These are phyloP conservation scores for Pterostichus madidus DNA, from an alignment of 2,888 invertebrate species.

Conservation along the genomic window DNA sequence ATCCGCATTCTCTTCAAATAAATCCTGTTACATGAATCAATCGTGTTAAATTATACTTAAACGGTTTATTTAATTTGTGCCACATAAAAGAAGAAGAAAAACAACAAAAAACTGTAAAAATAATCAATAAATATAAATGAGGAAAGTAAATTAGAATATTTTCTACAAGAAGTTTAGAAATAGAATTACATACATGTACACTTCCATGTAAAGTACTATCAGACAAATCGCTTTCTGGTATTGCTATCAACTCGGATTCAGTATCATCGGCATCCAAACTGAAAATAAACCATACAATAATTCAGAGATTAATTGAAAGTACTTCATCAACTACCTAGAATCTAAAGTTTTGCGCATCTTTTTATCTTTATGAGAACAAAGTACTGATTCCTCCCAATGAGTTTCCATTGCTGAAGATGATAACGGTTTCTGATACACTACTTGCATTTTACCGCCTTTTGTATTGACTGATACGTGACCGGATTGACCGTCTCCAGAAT, in stretches of 20 bases:
- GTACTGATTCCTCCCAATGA: slow-evolving; percentile 85
- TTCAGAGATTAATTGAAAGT: slow-evolving; percentile 71
- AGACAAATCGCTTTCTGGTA: slow-evolving; percentile 93
- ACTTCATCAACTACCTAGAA: slow-evolving; percentile 71
- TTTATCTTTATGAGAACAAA: slow-evolving; percentile 70
- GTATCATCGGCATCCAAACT: slow-evolving; percentile 90
- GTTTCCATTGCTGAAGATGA: slow-evolving; percentile 80
- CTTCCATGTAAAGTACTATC: slow-evolving; percentile 91
- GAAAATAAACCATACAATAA: slow-evolving; percentile 31
- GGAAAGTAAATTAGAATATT: slow-evolving; percentile 10
- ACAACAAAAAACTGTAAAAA: slow-evolving; percentile 43
- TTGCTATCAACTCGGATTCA: slow-evolving; percentile 93
- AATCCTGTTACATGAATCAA: slow-evolving; percentile 61
- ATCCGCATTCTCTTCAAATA: slow-evolving; percentile 63
- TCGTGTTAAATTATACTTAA: slow-evolving; percentile 41
- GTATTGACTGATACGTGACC: slow-evolving; percentile 76
- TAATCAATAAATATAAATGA: slow-evolving; percentile 20
- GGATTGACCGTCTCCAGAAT: slow-evolving; percentile 80
- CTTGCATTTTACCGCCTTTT: slow-evolving; percentile 76
- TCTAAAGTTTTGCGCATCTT: slow-evolving; percentile 53
- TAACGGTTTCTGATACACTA: slow-evolving; percentile 75
- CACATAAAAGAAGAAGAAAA: slow-evolving; percentile 42
- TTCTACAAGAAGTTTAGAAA: background rate
- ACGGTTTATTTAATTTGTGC: slow-evolving; percentile 17
- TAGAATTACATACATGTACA: slow-evolving; percentile 71